Percentiles rank a stretch among this genome's conserved stretches.
Evolutionary conservation across 2,888 invertebrate species (phyloP).

Genomic region (Netelia inedita): DNA sequence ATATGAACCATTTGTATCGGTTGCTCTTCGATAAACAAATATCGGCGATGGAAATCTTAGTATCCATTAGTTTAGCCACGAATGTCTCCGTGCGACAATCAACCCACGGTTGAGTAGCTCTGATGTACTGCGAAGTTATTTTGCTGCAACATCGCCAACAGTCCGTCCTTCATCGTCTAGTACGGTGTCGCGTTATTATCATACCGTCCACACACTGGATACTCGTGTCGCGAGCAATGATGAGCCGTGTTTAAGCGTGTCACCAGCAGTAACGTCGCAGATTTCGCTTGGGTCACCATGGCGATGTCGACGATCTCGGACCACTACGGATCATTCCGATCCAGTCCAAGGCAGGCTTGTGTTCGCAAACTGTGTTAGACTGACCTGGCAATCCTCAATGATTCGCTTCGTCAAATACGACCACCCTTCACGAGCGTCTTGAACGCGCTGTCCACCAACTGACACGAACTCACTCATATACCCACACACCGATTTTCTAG

Average conservation of each 20-base stretch:
- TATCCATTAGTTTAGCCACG: no score
- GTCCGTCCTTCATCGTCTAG: not conserved
- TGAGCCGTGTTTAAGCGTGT: conserved; percentile 42
- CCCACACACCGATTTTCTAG: conserved; percentile 39
- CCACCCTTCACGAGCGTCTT: conserved; percentile 9
- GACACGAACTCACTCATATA: not conserved
- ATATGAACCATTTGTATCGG: no score
- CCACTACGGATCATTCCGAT: conserved; percentile 16
- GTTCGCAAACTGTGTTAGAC: conserved; percentile 8
- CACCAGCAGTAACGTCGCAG: conserved; percentile 47
- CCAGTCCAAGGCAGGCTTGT: conserved; percentile 25
- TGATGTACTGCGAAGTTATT: not conserved
- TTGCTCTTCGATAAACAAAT: no score
- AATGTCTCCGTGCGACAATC: no score
- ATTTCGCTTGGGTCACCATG: not conserved
- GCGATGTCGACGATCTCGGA: conserved; percentile 30
- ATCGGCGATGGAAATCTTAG: no score
- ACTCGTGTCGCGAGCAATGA: conserved; percentile 28
- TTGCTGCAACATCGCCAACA: not conserved
- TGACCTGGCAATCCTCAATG: conserved; percentile 25
- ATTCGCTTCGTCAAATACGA: conserved; percentile 54
- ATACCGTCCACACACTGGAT: conserved; percentile 9
- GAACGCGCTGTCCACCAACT: conserved; percentile 11
- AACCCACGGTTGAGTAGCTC: not conserved
- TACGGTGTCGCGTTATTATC: conserved; percentile 26